Base-by-base conservation (phyloP, 2,113 vertebrate genomes). In the Carassius gibelio region DNA sequence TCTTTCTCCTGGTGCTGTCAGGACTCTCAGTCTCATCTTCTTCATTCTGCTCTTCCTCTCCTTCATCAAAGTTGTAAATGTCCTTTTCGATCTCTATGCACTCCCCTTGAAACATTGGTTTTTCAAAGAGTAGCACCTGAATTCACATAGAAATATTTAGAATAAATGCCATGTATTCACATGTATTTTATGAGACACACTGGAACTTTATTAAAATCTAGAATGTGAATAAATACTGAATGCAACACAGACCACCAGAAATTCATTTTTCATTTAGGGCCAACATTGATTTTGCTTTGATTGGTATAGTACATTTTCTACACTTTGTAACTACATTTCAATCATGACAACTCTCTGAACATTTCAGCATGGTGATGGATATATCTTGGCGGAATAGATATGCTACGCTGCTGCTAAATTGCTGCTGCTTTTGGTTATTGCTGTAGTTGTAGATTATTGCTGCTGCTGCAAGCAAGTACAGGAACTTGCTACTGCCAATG, bases 81-180 rank as follows among this genome's bases (percentile, higher is more conserved):
- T 97, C 95, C 0, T 90, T 88, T 84, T 97, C 94, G 26, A 97
- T 38, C 90, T 98, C 96, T 83, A 96, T 5, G 23, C 91, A 91
- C 86, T 90, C 91, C 38, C 98, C 98, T 82, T 96, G 94, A 92
- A 98, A 99, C 88, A 93, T 94, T 59, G 97, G 95, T 90, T 97
- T 97, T 90, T 98, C 97, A 84, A 96, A 99, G 88, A 97, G 36
- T 14, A 99, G 42, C 0, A 95, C 93, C 98, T 99, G 86, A 15
- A 21, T 66, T 36, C 17, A 42, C 14, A 76, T 4, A n/a, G 45
- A 19, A 30, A 52, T 45, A 75, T 34, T 17, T 77, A 36, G n/a
- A 81, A 62, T 48, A 17, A 64, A 3, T n/a, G 6, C 1, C 17
- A 30, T 13, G 42, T 75, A 34, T 69, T 69, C 26, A 36, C 30